Percentiles rank a stretch among this genome's conserved stretches.
Conservation (phyloP, 2,888 invertebrate genomes). For the Agonopterix heracliana region DNA sequence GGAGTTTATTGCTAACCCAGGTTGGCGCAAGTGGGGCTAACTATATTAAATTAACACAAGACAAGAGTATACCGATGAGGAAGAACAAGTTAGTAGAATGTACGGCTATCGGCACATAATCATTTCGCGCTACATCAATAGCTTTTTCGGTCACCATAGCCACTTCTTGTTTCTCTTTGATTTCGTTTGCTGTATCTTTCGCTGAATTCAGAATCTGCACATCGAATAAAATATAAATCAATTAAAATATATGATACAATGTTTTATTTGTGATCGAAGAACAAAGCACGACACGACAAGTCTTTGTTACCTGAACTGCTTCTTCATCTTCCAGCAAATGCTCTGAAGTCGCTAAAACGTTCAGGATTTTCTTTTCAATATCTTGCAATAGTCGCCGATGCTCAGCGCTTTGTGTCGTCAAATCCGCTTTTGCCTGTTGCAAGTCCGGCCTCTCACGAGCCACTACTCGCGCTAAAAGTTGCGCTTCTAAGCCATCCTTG, state of each 20-base stretch:
- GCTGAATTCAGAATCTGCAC: conserved; percentile 88
- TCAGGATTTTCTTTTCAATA: conserved; percentile 93
- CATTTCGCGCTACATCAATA: conserved; percentile 89
- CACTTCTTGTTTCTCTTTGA: conserved; percentile 91
- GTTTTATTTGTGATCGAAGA: not conserved
- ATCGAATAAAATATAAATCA: not conserved
- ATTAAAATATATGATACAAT: not conserved
- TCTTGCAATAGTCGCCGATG: conserved; percentile 89
- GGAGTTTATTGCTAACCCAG: too few species aligned
- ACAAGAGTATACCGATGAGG: conserved; percentile 80
- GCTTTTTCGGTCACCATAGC: conserved; percentile 93
- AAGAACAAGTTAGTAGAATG: conserved; percentile 95
- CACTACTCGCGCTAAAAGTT: conserved; percentile 91
- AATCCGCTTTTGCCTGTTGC: conserved; percentile 91
- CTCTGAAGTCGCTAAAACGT: conserved; percentile 66
- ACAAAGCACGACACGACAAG: not conserved
- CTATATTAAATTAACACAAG: not conserved
- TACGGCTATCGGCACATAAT: conserved; percentile 92
- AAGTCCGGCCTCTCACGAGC: conserved; percentile 94
- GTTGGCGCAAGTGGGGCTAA: too few species aligned
- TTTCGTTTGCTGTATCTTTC: conserved; percentile 92
- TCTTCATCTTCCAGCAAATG: conserved; percentile 90
- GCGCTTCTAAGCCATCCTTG: conserved; percentile 90
- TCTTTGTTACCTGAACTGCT: conserved; percentile 79
- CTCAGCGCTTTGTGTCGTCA: conserved; percentile 92